A percentile compares a stretch with the other conserved stretches of the same genome.
Conservation (phyloP, 2,113 vertebrate genomes). For the Salvelinus fontinalis region DNA sequence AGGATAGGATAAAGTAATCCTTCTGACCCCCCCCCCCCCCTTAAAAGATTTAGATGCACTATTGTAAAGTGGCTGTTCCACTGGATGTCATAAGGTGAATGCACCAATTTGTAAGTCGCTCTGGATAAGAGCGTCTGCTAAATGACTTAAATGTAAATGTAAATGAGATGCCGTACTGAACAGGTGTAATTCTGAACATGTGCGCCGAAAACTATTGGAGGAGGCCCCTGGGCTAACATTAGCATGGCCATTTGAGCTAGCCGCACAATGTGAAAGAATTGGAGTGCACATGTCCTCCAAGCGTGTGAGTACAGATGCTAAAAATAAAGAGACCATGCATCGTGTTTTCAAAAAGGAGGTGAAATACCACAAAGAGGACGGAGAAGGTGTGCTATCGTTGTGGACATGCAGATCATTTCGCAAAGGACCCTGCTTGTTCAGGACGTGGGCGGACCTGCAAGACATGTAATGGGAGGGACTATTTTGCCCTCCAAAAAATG, state of each 20-base stretch:
- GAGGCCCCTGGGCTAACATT: conserved; percentile 12
- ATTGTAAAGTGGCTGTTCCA: too few species aligned
- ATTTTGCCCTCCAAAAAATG: too few species aligned
- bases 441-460: conserved; percentile 15
- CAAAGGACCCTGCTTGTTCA: conserved; percentile 16
- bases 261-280: conserved; percentile 7
- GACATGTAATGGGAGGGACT: conserved; percentile 19
- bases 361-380: not conserved
- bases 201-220: not conserved
- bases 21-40: too few species aligned
- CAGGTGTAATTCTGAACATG: conserved; percentile 12
- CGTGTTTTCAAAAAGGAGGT: conserved; percentile 1
- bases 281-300: conserved; percentile 7
- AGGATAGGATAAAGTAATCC: too few species aligned
- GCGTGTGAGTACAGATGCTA: not conserved
- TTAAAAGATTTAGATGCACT: too few species aligned
- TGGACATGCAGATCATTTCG: not conserved
- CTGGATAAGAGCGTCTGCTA: too few species aligned
- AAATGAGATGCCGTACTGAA: conserved; percentile 22
- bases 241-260: not conserved
- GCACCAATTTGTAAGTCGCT: too few species aligned
- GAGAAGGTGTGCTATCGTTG: conserved; percentile 26
- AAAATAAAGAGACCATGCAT: conserved; percentile 7
- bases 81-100: too few species aligned
- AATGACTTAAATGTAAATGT: too few species aligned